Base-by-base conservation (phyloP, 2,888 invertebrate genomes). In the Drosophila acutilabella region DNA sequence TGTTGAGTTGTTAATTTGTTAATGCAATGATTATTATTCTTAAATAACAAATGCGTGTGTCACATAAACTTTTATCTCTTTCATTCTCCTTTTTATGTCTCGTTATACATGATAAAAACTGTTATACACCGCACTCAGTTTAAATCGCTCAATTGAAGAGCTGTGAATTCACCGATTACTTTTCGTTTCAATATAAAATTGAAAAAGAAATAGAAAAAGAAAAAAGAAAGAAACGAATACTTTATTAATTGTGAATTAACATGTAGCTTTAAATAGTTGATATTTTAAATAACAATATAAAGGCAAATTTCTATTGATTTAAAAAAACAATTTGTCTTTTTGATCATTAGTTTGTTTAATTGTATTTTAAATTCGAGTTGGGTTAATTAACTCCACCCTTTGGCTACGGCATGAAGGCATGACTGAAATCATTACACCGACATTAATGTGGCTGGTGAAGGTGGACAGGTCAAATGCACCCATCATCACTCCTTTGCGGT, bases 361-460 rank as follows among this genome's bases (percentile, higher is more conserved):
- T 10, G 7, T 1, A n/a, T n/a, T 30, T 2, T 42, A 14, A 6
- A 40, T 16, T 52, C 6, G 5, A 23, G 14, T 26, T 3, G 2
- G 16, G 42, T 67, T 73, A 79, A 79, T 68, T 57, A 76, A 54
- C 20, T 51, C 36, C 26, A 51, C 48, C 47, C 20, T 13, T 42
- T 14, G 14, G 44, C 23, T 14, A 23, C 16, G 18, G 40, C 18
- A 23, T n/a, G 1, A 2, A n/a, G 14, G 45, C 53, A 64, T 23
- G 56, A 33, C 44, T 40, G 23, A 50, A 44, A 42, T 36, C 23
- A 42, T 48, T 66, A 42, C 13, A 41, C 53, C 38, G 54, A 20
- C 41, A 50, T 58, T 41, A 60, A 73, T 53, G 48, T 40, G 6
- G 18, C 13, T 44, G 47, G 20, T 41, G 13, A 18, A 42, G 8